Base-by-base conservation (phyloP, 1,140 invertebrate species). In the Megalopta genalis region DNA sequence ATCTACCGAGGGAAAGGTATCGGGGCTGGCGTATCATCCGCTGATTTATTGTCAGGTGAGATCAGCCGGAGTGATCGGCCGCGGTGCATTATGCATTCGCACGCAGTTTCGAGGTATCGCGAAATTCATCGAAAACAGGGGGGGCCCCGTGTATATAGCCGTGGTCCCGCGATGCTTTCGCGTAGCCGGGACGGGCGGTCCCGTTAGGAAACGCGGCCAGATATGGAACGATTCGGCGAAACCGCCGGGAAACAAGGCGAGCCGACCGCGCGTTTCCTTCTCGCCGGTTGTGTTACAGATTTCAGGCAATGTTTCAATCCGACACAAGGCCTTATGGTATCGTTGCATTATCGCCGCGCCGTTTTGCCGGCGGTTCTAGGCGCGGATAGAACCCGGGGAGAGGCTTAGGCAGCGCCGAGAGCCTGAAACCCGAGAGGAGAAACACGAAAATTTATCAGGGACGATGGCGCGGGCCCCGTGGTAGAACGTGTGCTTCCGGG, bases 111-210 rank as follows among this genome's bases (percentile, higher is more conserved):
- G 62, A 12, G 57, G 54, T 84, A 84, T 83, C 81, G 77, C 57
- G 57, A 71, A 71, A 75, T 83, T 83, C 76, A 83, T 83, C 76
- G 77, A 70, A 80, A 83, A 68, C 66, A 57, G 76, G 57, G 66
- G 72, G 80, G 49, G 23, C 32, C 32, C 46, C 37, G 80, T 39
- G 77, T 42, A n/a, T 49, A 18, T 18, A 14, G 0, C 2, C 65
- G 14, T 7, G 64, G 16, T 18, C 49, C 16, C 16, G 4, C 14
- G 16, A 52, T 14, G 42, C 10, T 52, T 52, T 21, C 49, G 46
- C 49, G 49, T 46, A 12, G 42, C 10, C 14, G 42, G 42, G 10
- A 12, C 3, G 25, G 42, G 21, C n/a, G 1, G n/a, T 78, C 60
- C 76, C 76, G 76, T 78, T 78, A 78, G 46, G 23, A 59, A 64